phyloP scores from a whole-genome alignment of 2,113 vertebrate species.

The Dromaius novaehollandiae region DNA sequence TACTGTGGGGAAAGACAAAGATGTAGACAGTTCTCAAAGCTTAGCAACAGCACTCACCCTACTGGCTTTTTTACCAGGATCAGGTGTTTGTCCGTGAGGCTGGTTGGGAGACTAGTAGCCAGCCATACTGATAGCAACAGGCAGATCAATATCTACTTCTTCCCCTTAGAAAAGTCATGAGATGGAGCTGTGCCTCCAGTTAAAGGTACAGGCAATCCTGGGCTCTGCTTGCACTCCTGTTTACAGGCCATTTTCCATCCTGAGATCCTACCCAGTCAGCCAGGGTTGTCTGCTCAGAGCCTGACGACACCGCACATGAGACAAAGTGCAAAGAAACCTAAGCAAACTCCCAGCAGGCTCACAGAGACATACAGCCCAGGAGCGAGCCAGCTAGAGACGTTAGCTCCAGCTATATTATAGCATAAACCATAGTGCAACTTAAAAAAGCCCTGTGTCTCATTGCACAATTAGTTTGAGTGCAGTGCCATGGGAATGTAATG shows the following conservation, averaged over 20 bases:
- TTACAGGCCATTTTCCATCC: not conserved
- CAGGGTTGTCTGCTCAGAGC: not conserved
- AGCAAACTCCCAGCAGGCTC: not conserved
- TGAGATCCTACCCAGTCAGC: not conserved
- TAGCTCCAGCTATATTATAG: not conserved
- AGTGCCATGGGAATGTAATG: not conserved
- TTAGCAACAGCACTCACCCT: not conserved
- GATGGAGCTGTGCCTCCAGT: not conserved
- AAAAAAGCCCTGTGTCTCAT: not conserved
- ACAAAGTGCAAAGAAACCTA: rapidly evolving
- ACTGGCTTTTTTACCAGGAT: not conserved
- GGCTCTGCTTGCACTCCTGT: not conserved
- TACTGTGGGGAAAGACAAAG: not conserved
- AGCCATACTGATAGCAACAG: not conserved
- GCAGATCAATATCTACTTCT: not conserved
- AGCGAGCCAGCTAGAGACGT: not conserved
- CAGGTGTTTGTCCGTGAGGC: not conserved
- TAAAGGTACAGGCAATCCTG: not conserved
- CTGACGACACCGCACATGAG: not conserved
- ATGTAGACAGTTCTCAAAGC: not conserved
- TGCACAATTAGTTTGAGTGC: not conserved
- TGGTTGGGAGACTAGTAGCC: not conserved
- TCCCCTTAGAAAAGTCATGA: not conserved
- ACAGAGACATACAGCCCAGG: not conserved
- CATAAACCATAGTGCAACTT: not conserved